Conservation (phyloP, 1,140 invertebrate genomes). For the Drosophila tropicalis region DNA sequence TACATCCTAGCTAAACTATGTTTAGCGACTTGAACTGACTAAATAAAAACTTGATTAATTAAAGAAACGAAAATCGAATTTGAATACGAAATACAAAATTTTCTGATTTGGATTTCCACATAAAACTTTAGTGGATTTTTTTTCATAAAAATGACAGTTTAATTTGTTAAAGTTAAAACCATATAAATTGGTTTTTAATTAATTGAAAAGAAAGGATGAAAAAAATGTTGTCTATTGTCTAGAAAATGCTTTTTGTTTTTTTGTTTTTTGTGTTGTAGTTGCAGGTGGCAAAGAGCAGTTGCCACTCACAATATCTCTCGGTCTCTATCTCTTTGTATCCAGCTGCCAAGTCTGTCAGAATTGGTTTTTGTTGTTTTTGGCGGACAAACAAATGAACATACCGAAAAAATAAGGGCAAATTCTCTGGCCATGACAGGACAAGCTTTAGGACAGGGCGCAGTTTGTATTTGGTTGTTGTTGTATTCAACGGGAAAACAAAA, state of each 20-base stretch:
- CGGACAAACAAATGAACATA: slow-evolving; percentile 28
- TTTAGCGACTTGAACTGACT: too few relatives aligned
- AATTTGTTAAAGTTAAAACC: background rate
- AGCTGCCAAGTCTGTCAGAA: slow-evolving; percentile 25
- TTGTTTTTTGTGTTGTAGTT: background rate
- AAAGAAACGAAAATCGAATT: too few relatives aligned
- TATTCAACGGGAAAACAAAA: slow-evolving; percentile 38
- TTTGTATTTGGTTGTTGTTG: slow-evolving; percentile 40
- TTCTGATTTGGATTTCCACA: too few relatives aligned
- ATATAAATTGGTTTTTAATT: slow-evolving; percentile 4
- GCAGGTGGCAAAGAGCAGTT: slow-evolving; percentile 7
- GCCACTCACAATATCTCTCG: background rate
- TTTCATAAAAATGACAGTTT: background rate
- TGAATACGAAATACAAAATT: too few relatives aligned
- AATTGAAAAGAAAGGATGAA: background rate
- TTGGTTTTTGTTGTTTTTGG: slow-evolving; percentile 17
- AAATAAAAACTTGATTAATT: too few relatives aligned
- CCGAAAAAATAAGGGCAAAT: slow-evolving; percentile 52
- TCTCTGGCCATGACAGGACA: slow-evolving; percentile 63
- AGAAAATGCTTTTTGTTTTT: background rate
- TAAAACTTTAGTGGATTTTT: too few relatives aligned
- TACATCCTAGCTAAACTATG: too few relatives aligned
- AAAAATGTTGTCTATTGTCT: slow-evolving; percentile 10
- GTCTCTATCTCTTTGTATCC: slow-evolving; percentile 6
- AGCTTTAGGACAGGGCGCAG: slow-evolving; percentile 37